Conservation (phyloP, 2,888 invertebrate genomes). For the Plebejus anna region DNA sequence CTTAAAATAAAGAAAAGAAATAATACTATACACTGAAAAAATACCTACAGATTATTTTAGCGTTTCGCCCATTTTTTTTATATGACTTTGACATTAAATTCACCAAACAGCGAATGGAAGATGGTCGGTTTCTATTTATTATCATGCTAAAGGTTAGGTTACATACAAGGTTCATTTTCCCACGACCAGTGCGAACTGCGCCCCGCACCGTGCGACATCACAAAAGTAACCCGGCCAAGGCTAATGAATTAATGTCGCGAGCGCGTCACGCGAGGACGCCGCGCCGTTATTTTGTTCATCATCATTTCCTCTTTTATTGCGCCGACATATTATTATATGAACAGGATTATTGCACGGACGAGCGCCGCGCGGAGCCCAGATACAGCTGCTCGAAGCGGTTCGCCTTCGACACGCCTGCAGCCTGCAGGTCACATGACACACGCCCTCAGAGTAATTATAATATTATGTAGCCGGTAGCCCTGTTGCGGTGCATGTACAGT, state of each 20-base stretch:
- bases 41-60: no score
- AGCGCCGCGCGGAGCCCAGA: background rate
- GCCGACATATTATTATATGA: background rate
- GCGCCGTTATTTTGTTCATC: background rate
- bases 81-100: no score
- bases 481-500: background rate
- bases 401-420: background rate
- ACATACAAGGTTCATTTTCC: no score
- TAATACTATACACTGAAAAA: no score
- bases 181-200: no score
- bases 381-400: background rate
- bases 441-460: no score
- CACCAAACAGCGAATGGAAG: no score
- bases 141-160: no score
- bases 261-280: constrained; percentile 19
- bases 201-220: background rate
- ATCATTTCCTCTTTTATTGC: background rate
- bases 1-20: no score
- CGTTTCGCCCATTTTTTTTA: no score
- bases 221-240: constrained; percentile 11
- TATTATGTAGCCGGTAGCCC: no score
- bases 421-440: background rate
- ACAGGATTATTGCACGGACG: background rate
- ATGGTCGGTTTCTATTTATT: no score
- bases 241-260: constrained; percentile 22